Conservation (phyloP, 2,113 vertebrate species). For the Pyxicephalus adspersus region DNA sequence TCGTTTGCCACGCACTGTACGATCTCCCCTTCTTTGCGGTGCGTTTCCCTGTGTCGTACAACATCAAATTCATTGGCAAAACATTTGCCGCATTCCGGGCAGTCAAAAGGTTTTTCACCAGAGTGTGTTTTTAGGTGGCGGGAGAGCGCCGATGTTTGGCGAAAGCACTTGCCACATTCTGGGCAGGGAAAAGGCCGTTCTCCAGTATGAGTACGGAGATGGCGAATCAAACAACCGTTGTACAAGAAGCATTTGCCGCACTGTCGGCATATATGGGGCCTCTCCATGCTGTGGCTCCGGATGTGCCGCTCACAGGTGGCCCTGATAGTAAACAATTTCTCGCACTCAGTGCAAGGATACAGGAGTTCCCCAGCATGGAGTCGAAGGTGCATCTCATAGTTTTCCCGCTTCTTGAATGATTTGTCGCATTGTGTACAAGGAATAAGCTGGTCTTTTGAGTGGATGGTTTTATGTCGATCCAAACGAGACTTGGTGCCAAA, state of each 20-base stretch:
- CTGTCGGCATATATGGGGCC: conserved; percentile 74
- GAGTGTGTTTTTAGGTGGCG: conserved; percentile 55
- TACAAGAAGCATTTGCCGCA: conserved; percentile 80
- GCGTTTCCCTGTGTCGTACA: neutral
- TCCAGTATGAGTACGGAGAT: conserved; percentile 81
- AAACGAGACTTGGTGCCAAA: conserved; percentile 19
- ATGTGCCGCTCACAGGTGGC: conserved; percentile 12
- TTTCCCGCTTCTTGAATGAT: neutral
- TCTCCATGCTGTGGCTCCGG: conserved; percentile 65
- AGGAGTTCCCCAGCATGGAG: conserved; percentile 8
- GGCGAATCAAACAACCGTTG: conserved; percentile 77
- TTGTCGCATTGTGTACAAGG: conserved; percentile 4
- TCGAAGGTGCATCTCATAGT: conserved; percentile 18
- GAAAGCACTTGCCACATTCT: conserved; percentile 68
- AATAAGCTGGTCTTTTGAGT: neutral
- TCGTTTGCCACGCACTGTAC: neutral
- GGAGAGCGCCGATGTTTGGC: conserved; percentile 60
- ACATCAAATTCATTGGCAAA: conserved; percentile 2
- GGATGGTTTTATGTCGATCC: neutral
- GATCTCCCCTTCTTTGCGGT: neutral
- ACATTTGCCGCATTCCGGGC: neutral
- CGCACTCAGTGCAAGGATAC: conserved; percentile 1
- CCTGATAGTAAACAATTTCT: neutral
- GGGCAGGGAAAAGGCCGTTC: conserved; percentile 80
- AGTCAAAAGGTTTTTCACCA: neutral